Evolutionary conservation across 2,888 invertebrate genomes (phyloP).

Genomic region (Eupithecia insigniata): DNA sequence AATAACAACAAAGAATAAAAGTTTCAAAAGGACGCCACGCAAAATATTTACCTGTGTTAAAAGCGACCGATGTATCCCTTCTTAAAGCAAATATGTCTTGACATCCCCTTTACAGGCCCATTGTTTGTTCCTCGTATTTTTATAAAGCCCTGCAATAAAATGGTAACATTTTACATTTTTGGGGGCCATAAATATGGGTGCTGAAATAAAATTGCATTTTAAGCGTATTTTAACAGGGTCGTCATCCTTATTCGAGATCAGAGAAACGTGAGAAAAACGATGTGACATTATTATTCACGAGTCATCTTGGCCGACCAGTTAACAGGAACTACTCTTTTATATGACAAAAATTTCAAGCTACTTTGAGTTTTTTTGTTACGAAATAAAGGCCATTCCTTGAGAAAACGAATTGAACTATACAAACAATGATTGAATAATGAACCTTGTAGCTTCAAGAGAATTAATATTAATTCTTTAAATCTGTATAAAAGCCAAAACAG

Average conservation of each 20-base stretch:
- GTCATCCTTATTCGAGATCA: conserved; percentile 64
- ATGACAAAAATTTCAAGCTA: not conserved
- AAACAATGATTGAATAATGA: not conserved
- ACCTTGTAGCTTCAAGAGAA: not conserved
- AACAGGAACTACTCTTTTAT: not conserved
- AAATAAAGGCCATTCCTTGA: not conserved
- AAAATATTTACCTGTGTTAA: conserved; percentile 39
- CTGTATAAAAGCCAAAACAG: conserved; percentile 56
- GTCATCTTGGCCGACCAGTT: too few species aligned
- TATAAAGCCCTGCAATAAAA: conserved; percentile 81
- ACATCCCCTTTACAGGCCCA: conserved; percentile 73
- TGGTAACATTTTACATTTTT: conserved; percentile 83
- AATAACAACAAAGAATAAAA: conserved; percentile 26
- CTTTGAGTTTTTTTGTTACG: not conserved
- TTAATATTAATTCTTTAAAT: conserved; percentile 46
- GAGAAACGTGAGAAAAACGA: conserved; percentile 4
- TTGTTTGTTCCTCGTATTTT: conserved; percentile 82
- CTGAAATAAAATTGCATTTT: conserved; percentile 82
- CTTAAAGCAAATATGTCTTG: conserved; percentile 63
- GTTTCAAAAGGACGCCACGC: conserved; percentile 29
- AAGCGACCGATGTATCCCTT: conserved; percentile 34
- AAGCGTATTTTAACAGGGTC: conserved; percentile 78
- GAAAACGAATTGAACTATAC: not conserved
- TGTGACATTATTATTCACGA: conserved; percentile 5
- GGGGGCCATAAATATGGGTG: conserved; percentile 78